Evolutionary conservation across 2,113 vertebrate species (phyloP).

Genomic region (Podilymbus podiceps): DNA sequence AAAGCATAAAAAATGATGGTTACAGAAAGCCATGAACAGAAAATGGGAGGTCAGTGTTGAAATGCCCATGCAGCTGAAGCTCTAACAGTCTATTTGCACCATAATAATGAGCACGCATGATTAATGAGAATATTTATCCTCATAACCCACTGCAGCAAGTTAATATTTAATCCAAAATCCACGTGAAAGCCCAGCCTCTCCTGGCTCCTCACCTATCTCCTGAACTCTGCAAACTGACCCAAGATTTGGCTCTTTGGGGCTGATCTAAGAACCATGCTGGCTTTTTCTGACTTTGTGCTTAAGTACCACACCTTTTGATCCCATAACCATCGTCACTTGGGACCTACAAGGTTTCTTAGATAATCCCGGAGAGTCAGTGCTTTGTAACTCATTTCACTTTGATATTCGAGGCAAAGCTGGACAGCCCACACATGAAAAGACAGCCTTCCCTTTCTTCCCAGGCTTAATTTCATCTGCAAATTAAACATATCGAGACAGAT

Average conservation of each 20-base stretch:
- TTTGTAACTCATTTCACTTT: constrained; percentile 26
- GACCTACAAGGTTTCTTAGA: constrained; percentile 39
- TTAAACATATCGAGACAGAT: constrained; percentile 37
- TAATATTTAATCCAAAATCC: constrained; percentile 67
- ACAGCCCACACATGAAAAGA: constrained; percentile 55
- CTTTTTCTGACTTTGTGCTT: background rate
- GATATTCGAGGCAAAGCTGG: constrained; percentile 50
- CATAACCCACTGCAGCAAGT: constrained; percentile 2
- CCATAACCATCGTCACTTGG: background rate
- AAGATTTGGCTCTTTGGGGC: background rate
- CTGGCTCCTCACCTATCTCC: background rate
- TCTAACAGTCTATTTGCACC: background rate
- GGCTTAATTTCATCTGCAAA: constrained; percentile 66
- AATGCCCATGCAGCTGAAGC: background rate
- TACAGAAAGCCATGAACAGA: background rate
- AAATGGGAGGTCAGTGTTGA: background rate
- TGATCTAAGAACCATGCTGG: background rate
- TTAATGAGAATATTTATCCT: constrained; percentile 67
- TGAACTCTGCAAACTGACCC: background rate
- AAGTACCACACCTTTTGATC: constrained; percentile 57
- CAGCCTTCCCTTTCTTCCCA: constrained; percentile 46
- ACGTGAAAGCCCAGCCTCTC: background rate
- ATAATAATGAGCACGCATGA: constrained; percentile 61
- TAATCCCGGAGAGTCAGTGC: background rate
- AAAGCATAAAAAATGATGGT: background rate